Evolutionary conservation across 2,797 vertebrate species (phyloP).

Genomic region (Hybognathus amarus): DNA sequence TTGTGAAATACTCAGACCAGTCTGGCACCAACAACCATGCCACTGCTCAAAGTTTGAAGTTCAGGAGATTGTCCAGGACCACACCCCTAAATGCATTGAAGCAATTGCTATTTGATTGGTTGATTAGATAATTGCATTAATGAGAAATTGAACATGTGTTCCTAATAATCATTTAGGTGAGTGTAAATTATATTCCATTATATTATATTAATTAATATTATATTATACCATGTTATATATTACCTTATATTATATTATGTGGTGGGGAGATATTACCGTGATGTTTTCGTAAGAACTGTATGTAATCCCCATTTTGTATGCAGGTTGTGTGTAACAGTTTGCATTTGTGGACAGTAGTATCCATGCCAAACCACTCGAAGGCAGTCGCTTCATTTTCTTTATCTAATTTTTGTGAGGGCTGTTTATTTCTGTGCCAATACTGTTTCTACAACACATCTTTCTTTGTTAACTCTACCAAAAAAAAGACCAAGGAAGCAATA

Average conservation of each 20-base stretch:
- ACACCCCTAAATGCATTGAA: too few relatives aligned
- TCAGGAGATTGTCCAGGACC: too few relatives aligned
- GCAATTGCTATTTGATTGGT: too few relatives aligned
- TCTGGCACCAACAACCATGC: too few relatives aligned
- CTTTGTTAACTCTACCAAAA: not conserved
- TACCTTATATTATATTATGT: too few relatives aligned
- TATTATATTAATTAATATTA: not conserved
- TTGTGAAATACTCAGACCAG: too few relatives aligned
- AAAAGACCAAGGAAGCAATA: not conserved
- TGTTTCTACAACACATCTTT: not conserved
- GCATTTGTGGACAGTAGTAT: not conserved
- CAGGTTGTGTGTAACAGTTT: not conserved
- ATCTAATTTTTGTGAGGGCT: slow-evolving; percentile 18
- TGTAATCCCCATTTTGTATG: not conserved
- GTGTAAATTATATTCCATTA: too few relatives aligned
- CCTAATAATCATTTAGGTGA: too few relatives aligned
- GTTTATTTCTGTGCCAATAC: slow-evolving; percentile 18
- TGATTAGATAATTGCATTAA: too few relatives aligned
- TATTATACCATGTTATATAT: not conserved
- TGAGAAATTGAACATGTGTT: too few relatives aligned
- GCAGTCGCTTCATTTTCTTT: slow-evolving; percentile 17
- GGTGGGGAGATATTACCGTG: not conserved
- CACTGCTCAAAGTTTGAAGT: too few relatives aligned
- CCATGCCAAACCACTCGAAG: slow-evolving; percentile 31
- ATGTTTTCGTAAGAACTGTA: not conserved